Evolutionary conservation across 1,140 invertebrate species (phyloP).

Genomic region (Muscidifurax raptorellus): DNA sequence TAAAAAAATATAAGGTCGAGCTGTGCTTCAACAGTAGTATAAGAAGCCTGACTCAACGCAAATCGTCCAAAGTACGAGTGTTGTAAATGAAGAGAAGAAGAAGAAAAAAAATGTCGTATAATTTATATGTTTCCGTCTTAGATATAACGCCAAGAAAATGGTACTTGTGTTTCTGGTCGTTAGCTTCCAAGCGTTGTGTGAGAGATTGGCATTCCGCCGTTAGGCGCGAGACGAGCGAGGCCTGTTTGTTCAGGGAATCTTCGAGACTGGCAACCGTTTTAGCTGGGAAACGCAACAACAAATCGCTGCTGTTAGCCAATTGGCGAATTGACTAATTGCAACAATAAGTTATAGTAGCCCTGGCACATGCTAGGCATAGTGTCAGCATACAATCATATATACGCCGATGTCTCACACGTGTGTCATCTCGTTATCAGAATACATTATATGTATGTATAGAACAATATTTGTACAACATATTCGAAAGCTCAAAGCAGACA

Average conservation of each 20-base stretch:
- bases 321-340: constrained; percentile 65
- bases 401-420: constrained; percentile 74
- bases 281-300: constrained; percentile 67
- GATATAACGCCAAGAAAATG: background rate
- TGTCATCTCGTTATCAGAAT: background rate
- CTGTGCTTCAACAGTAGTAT: no score
- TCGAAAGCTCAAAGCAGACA: constrained; percentile 35
- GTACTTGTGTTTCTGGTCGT: constrained; percentile 90
- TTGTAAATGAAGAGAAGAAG: no score
- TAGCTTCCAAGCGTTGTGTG: constrained; percentile 89
- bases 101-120: no score
- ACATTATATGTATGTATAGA: background rate
- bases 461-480: background rate
- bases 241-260: constrained; percentile 89
- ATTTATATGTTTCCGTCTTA: background rate
- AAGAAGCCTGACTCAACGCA: no score
- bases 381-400: constrained; percentile 57
- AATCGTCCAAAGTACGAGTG: no score
- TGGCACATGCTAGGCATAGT: constrained; percentile 72
- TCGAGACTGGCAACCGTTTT: constrained; percentile 89
- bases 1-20: no score
- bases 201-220: constrained; percentile 89
- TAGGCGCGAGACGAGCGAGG: constrained; percentile 91
- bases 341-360: constrained; percentile 53
- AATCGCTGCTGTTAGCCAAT: constrained; percentile 63